A percentile compares a stretch with the other conserved stretches of the same genome.
These are phyloP conservation scores for Progne subis DNA, from an alignment of 2,113 vertebrate species.

Conservation along the genomic window DNA sequence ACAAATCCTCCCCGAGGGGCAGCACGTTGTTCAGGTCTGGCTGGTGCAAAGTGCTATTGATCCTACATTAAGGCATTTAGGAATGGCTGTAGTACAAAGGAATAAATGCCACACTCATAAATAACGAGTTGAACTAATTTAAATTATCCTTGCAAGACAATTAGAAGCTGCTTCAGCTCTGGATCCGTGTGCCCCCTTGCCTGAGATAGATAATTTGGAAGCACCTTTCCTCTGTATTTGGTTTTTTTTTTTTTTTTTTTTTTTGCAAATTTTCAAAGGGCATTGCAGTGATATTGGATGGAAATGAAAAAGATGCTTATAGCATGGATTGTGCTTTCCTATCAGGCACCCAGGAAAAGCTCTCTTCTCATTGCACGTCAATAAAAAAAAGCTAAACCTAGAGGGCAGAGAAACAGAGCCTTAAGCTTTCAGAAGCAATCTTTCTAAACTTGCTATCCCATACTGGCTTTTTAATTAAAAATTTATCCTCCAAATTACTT, in stretches of 20 bases:
- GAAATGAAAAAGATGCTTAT: not conserved
- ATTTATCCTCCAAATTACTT: not conserved
- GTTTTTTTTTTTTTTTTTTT: not conserved
- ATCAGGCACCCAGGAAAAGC: not conserved
- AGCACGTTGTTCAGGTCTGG: not conserved
- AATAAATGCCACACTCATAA: constrained; percentile 46
- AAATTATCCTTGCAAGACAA: constrained; percentile 28
- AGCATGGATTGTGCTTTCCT: not conserved
- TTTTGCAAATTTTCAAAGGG: not conserved
- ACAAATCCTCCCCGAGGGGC: not conserved
- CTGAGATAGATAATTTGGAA: not conserved
- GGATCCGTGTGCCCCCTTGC: not conserved
- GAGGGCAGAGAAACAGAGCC: not conserved
- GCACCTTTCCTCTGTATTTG: not conserved
- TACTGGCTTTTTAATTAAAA: constrained; percentile 16
- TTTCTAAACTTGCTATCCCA: constrained; percentile 5
- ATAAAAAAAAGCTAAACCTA: not conserved
- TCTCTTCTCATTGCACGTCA: not conserved
- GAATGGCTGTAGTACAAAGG: constrained; percentile 23
- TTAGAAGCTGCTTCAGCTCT: not conserved
- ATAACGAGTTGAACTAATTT: constrained; percentile 21
- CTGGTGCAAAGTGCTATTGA: constrained; percentile 33
- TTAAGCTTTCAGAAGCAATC: constrained; percentile 6
- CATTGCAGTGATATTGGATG: not conserved
- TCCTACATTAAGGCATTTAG: not conserved